A percentile compares a stretch with the other conserved stretches of the same genome.
Conservation (phyloP, 2,888 invertebrate genomes). For the Ctenicera cuprea region DNA sequence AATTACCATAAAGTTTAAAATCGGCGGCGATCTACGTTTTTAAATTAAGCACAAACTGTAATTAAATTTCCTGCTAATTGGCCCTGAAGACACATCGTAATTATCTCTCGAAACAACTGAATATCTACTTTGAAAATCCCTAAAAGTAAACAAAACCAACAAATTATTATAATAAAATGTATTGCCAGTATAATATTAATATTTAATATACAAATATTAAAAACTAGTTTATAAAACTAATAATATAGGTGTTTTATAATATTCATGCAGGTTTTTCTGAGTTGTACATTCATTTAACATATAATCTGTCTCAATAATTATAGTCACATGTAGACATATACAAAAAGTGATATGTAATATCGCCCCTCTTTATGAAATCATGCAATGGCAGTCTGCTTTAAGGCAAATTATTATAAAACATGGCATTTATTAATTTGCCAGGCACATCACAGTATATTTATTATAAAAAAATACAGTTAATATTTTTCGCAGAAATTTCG, state of each 20-base stretch:
- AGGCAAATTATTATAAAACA: slow-evolving; percentile 52
- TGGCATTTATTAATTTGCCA: slow-evolving; percentile 52
- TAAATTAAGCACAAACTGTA: background rate
- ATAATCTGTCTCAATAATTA: slow-evolving; percentile 8
- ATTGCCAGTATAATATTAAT: slow-evolving; percentile 29
- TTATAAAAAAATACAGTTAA: slow-evolving; percentile 33
- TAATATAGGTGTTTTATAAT: slow-evolving; percentile 16
- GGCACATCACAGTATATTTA: slow-evolving; percentile 57
- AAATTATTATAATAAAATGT: background rate
- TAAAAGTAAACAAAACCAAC: background rate
- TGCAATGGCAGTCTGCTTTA: slow-evolving; percentile 54
- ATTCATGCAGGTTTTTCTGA: slow-evolving; percentile 23
- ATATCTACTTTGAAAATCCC: background rate
- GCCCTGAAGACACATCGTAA: background rate
- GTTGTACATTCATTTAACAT: slow-evolving; percentile 29
- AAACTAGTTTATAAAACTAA: slow-evolving; percentile 30
- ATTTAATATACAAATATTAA: slow-evolving; percentile 18
- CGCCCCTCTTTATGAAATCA: slow-evolving; percentile 17
- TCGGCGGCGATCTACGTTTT: background rate
- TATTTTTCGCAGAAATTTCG: slow-evolving; percentile 18
- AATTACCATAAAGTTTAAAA: slow-evolving; percentile 20
- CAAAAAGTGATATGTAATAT: slow-evolving; percentile 47
- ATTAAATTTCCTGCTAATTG: slow-evolving; percentile 1
- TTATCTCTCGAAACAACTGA: background rate
- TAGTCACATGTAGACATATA: background rate